Conservation (phyloP, 2,797 vertebrate genomes). For the Alauda arvensis region DNA sequence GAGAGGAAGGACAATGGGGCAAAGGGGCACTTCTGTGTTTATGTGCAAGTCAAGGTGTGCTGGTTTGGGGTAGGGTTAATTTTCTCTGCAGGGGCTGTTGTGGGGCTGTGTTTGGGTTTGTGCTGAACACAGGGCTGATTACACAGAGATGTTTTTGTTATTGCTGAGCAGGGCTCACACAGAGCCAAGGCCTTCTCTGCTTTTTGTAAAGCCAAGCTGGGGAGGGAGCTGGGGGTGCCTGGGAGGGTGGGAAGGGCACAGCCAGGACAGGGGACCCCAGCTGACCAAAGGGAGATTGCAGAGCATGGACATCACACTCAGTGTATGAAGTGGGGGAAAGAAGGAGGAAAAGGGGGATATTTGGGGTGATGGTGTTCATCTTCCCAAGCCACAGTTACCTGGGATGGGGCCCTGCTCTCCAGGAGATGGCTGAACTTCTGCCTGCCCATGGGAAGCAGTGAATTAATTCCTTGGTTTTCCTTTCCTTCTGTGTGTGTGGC, state of each 20-base stretch:
- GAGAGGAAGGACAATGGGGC: background rate
- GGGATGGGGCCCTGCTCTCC: background rate
- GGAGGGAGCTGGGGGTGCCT: background rate
- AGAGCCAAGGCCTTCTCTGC: background rate
- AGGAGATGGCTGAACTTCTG: background rate
- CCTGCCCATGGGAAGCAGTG: too few relatives aligned
- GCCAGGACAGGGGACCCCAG: background rate
- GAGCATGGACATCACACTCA: rapidly evolving
- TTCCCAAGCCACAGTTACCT: rapidly evolving
- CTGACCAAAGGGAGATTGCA: background rate
- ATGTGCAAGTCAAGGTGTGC: background rate
- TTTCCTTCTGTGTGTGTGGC: background rate
- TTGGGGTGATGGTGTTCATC: background rate
- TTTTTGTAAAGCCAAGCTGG: rapidly evolving
- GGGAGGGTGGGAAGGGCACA: background rate
- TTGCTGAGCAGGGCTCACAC: background rate
- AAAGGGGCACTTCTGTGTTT: background rate
- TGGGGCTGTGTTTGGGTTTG: background rate
- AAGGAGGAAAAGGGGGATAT: rapidly evolving
- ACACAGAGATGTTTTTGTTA: background rate
- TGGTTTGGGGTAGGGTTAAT: background rate
- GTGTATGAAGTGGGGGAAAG: background rate
- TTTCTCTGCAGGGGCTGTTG: background rate
- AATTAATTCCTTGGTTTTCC: too few relatives aligned
- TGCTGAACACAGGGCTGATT: background rate